Evolutionary conservation across 2,113 vertebrate species (phyloP).

Genomic region (Gallinago undulata): DNA sequence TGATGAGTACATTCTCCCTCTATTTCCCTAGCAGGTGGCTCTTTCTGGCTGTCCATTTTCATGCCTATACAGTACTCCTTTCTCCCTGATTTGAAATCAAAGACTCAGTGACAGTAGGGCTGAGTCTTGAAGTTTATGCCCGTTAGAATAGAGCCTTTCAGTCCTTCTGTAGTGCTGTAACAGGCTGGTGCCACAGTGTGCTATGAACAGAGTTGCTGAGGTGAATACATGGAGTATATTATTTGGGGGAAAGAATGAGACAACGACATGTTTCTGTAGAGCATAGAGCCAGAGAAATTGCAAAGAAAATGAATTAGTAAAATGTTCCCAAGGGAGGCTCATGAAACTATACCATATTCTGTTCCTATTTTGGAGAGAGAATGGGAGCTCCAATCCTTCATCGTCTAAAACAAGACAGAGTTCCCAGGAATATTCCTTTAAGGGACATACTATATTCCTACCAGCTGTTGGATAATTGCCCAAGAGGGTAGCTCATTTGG

Average conservation of each 20-base stretch:
- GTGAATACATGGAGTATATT: neutral
- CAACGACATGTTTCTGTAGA: neutral
- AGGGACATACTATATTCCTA: neutral
- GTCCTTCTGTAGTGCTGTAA: neutral
- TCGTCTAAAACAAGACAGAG: neutral
- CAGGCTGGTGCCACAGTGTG: slow-evolving; percentile 20
- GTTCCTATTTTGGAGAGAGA: neutral
- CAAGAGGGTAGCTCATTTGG: neutral
- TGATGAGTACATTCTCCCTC: neutral
- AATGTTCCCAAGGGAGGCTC: neutral
- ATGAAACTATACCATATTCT: neutral
- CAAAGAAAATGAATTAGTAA: neutral
- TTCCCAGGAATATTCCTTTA: neutral
- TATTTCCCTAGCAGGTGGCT: slow-evolving; percentile 37
- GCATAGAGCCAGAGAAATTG: neutral
- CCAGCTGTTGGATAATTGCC: neutral
- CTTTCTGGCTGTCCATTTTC: slow-evolving; percentile 40
- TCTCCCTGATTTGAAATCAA: slow-evolving; percentile 44
- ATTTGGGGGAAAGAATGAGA: neutral
- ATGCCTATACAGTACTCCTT: slow-evolving; percentile 38
- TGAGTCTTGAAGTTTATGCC: slow-evolving; percentile 30
- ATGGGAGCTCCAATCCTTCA: neutral
- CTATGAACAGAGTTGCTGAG: slow-evolving; percentile 33
- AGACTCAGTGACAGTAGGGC: slow-evolving; percentile 1
- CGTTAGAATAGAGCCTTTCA: slow-evolving; percentile 50